These are phyloP conservation scores for Mylabris sibirica DNA, from an alignment of 2,888 invertebrate genomes.

Conservation along the genomic window DNA sequence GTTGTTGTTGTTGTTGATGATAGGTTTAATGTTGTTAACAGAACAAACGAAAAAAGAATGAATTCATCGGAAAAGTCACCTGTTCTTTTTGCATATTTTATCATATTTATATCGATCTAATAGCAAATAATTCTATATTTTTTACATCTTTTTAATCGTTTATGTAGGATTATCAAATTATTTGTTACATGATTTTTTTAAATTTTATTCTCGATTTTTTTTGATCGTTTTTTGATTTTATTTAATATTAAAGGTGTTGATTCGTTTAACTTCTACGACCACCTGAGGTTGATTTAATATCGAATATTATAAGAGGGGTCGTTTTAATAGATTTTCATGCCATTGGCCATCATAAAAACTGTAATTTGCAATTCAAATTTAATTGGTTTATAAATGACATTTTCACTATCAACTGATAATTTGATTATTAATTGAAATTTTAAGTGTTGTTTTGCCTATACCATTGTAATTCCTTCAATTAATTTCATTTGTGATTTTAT, in stretches of 20 bases:
- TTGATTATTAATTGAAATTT: slow-evolving; percentile 6
- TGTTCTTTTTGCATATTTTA: background rate
- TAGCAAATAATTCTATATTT: too few species aligned
- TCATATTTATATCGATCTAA: background rate
- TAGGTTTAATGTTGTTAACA: background rate
- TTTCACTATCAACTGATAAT: slow-evolving; percentile 7
- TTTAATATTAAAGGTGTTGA: background rate
- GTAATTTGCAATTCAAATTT: slow-evolving; percentile 31
- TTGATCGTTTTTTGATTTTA: background rate
- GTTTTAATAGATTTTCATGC: slow-evolving; percentile 32
- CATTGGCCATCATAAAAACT: slow-evolving; percentile 23
- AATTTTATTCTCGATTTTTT: background rate
- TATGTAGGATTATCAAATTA: too few species aligned
- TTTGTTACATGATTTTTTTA: too few species aligned
- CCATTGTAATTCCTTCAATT: background rate
- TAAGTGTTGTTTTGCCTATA: background rate
- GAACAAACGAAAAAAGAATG: too few species aligned
- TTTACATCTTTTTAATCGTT: too few species aligned
- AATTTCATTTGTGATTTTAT: too few species aligned
- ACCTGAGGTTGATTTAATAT: slow-evolving; percentile 11
- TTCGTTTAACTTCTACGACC: background rate
- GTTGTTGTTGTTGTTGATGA: background rate
- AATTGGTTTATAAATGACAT: slow-evolving; percentile 14
- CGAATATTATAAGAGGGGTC: slow-evolving; percentile 10
- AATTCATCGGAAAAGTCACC: background rate